Evolutionary conservation across 2,888 invertebrate genomes (phyloP), one percentile per base, ranked within the genome.

Genomic region (Allolobophora icterica): DNA sequence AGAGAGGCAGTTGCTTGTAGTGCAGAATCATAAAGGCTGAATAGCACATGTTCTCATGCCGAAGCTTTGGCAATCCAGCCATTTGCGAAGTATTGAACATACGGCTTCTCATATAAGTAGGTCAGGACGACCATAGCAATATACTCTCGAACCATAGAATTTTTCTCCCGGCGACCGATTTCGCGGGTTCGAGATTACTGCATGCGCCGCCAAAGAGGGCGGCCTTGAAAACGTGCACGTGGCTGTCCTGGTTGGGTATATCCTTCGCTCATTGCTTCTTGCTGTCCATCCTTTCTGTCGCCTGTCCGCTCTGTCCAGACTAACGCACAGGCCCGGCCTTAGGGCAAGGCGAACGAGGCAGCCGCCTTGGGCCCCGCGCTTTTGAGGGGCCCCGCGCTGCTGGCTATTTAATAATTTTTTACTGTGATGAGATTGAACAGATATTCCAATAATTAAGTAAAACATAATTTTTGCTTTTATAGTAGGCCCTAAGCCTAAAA

Each of bases 141-240:
- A 71, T 71, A 71, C 71, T 71, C 71, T 71, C 71, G 71, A 71
- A 71, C 30, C 71, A 71, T 30, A 71, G 30, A n/a, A 71, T 71
- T 11, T 71, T 71, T 71, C 71, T 71, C 8, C 11, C n/a, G 71
- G 11, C n/a, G 71, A 71, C 30, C 71, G 71, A 30, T n/a, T 71
- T 71, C n/a, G 71, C n/a, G 71, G 71, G 71, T 71, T 71, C n/a
- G 71, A 71, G 71, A n/a, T 13, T 71, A 71, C 30, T 30, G 71
- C 71, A 71, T n/a, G 71, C 71, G 71, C n/a, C 71, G 71, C 71
- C 71, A 71, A 71, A 71, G 71, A 71, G 30, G 71, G n/a, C n/a
- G n/a, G 71, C 71, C 71, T 71, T 71, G 71, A 71, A 71, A 11
- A 52, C 17, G 71, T 17, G 71, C 71, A 11, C 71, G 71, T 71